Evolutionary conservation across 1,140 invertebrate genomes (phyloP).

Genomic region (Magallana gigas): DNA sequence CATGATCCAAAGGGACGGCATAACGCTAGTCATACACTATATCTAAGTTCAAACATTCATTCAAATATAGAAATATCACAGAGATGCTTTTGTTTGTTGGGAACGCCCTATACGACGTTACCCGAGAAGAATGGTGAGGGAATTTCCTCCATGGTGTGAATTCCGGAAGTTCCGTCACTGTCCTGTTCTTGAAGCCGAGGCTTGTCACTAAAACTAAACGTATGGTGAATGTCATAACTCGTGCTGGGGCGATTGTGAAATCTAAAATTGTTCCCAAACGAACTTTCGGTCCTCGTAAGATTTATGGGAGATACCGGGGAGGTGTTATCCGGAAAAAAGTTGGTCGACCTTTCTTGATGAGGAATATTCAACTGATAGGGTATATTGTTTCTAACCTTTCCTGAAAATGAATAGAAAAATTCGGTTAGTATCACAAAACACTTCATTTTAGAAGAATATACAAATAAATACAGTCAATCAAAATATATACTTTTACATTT

Average conservation of each 20-base stretch:
- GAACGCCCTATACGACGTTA: constrained; percentile 42
- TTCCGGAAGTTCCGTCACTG: constrained; percentile 58
- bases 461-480: no score
- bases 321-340: constrained; percentile 53
- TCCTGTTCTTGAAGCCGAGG: constrained; percentile 44
- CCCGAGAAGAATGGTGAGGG: constrained; percentile 43
- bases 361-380: not conserved
- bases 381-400: constrained; percentile 38
- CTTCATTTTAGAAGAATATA: no score
- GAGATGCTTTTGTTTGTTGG: constrained; percentile 15
- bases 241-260: not conserved
- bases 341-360: constrained; percentile 10
- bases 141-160: constrained; percentile 58
- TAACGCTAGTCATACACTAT: not conserved
- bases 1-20: not conserved
- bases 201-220: constrained; percentile 29
- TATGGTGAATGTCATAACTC: not conserved
- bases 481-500: no score
- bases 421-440: not conserved
- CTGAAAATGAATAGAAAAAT: constrained; percentile 28
- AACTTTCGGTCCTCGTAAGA: constrained; percentile 34
- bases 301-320: constrained; percentile 53
- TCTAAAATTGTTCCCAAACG: constrained; percentile 21
- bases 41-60: constrained; percentile 22
- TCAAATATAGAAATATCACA: constrained; percentile 37